These are phyloP conservation scores for Austrofundulus limnaeus DNA, from an alignment of 2,113 vertebrate genomes.

Conservation along the genomic window DNA sequence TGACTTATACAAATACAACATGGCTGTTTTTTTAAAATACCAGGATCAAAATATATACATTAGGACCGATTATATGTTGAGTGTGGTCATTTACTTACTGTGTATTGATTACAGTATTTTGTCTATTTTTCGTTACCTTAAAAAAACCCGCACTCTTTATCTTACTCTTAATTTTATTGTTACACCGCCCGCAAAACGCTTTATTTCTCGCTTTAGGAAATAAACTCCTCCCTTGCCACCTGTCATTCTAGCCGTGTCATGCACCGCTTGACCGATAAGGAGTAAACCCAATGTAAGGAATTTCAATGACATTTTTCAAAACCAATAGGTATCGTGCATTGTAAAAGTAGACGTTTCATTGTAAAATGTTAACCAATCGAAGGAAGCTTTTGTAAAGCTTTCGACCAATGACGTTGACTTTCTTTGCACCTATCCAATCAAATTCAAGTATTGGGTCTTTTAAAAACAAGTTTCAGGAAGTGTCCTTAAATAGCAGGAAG, in stretches of 20 bases:
- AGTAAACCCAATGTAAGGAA: background rate
- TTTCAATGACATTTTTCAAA: conserved; percentile 24
- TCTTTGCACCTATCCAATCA: conserved; percentile 63
- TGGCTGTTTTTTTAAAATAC: background rate
- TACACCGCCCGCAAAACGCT: background rate
- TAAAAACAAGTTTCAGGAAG: conserved; percentile 82
- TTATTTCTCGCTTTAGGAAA: background rate
- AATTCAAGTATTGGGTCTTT: conserved; percentile 57
- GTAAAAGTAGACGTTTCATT: background rate
- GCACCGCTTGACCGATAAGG: background rate
- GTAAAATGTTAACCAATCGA: conserved; percentile 36
- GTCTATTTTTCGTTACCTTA: too few species aligned
- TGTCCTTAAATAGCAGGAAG: conserved; percentile 69
- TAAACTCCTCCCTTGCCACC: background rate
- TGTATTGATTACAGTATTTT: too few species aligned
- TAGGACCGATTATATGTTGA: too few species aligned
- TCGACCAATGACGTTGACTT: conserved; percentile 49
- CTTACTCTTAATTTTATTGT: too few species aligned
- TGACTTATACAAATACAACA: too few species aligned
- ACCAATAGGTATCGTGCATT: conserved; percentile 28
- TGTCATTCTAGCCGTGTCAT: background rate
- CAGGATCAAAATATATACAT: background rate
- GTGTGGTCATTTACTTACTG: too few species aligned
- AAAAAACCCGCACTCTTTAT: too few species aligned
- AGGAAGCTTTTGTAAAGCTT: background rate